phyloP scores from a whole-genome alignment of 2,113 vertebrate species.

The Spea bombifrons region DNA sequence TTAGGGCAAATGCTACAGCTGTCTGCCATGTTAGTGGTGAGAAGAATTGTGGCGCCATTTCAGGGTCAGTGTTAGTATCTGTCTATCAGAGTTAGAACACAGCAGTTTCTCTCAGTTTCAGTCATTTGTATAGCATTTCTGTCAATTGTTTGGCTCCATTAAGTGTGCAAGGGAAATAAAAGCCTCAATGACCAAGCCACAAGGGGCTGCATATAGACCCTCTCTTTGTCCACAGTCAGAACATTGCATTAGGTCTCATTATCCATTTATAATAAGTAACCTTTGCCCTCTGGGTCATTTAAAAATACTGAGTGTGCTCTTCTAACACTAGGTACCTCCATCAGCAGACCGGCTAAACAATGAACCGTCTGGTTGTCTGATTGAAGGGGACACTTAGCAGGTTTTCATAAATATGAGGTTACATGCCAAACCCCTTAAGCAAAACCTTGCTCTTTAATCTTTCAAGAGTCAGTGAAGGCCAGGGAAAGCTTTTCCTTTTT shows the following conservation, averaged over 20 bases:
- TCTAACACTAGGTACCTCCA: slow-evolving; percentile 72
- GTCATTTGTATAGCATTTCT: slow-evolving; percentile 76
- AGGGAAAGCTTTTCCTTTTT: slow-evolving; percentile 6
- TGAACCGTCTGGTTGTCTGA: slow-evolving; percentile 60
- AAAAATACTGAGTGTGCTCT: slow-evolving; percentile 71
- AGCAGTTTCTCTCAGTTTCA: slow-evolving; percentile 67
- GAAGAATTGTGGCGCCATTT: slow-evolving; percentile 70
- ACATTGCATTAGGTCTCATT: slow-evolving; percentile 82
- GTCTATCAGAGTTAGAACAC: slow-evolving; percentile 69
- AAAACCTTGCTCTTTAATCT: slow-evolving; percentile 50
- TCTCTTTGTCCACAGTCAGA: slow-evolving; percentile 73
- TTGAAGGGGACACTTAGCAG: slow-evolving; percentile 52
- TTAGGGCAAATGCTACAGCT: slow-evolving; percentile 58
- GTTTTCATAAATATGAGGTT: slow-evolving; percentile 56
- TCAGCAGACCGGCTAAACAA: slow-evolving; percentile 68
- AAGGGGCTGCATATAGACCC: slow-evolving; percentile 74
- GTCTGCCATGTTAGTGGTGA: slow-evolving; percentile 63
- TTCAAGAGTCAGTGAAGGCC: slow-evolving; percentile 40
- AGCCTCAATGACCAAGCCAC: slow-evolving; percentile 77
- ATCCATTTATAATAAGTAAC: slow-evolving; percentile 83
- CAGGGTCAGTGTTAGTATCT: slow-evolving; percentile 70
- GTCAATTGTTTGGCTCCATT: slow-evolving; percentile 82
- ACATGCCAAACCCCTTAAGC: slow-evolving; percentile 54
- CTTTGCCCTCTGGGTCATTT: slow-evolving; percentile 74
- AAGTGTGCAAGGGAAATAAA: slow-evolving; percentile 76